Evolutionary conservation across 2,113 vertebrate species (phyloP), one percentile per base, ranked within the genome.

Genomic region (Emberiza fucata): DNA sequence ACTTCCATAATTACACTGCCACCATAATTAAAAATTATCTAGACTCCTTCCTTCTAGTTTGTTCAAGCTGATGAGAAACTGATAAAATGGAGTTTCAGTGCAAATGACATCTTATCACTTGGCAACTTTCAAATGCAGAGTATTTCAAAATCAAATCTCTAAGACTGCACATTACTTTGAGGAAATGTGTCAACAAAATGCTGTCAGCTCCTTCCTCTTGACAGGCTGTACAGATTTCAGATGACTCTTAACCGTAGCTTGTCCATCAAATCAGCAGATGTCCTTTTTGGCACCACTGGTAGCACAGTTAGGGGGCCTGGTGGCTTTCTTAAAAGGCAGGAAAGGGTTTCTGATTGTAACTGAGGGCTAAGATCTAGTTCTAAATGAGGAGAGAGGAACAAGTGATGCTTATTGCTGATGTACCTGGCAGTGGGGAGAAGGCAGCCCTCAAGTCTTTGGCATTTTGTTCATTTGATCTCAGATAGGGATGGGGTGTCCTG

Each of bases 141-240:
- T 68, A 86, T 90, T 96, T 94, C 87, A 86, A 84, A 96, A 95
- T 64, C 93, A 77, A 88, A 79, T 91, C 88, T 42, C 31, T 75
- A 84, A 83, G 72, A 60, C 88, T 88, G 81, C 54, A 61, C 63
- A 17, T 81, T 79, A 59, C 79, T 94, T 83, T 86, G 69, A 91
- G 70, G 79, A 86, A 80, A 92, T 31, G 70, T 86, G 90, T 97
- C 97, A 97, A 95, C 93, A 94, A 94, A 95, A 90, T 44, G 70
- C 92, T 95, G 93, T 90, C 94, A 93, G 63, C 75, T 91, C 66
- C 63, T 84, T 92, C 76, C 61, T 96, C 42, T 83, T 94, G 92
- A 96, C 83, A 96, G 79, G 69, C 60, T 77, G 79, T 61, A 80
- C 79, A 35, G 75, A 78, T 77, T 95, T 95, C 84, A 77, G 81